Base-by-base conservation (phyloP, 2,113 vertebrate genomes). In the Phycodurus eques region DNA sequence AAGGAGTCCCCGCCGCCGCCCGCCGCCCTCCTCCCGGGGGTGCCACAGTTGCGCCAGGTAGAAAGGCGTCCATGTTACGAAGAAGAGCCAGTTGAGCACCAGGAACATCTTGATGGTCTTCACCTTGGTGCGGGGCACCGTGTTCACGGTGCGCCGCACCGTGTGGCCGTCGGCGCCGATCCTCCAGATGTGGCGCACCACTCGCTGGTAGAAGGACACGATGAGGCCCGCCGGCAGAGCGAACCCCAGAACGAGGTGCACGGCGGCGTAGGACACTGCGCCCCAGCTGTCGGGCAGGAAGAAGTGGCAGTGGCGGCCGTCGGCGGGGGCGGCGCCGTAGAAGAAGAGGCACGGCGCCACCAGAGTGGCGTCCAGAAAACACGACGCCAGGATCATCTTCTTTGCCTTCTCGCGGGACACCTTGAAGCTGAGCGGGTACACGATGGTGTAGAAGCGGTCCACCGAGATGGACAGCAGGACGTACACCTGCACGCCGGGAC, bases 71-170 rank as follows among this genome's bases (percentile, higher is more conserved):
- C 95, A 98, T 53, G 94, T 95, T 42, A 96, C 80, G 39, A 97
- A 89, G 75, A 98, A 99, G 8, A 96, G 71, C 0, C 80, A 83
- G 67, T 96, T 99, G 51, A 99, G 88, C 85, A 94, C 92, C 33
- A 99, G 92, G 80, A 98, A 96, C 96, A 98, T 98, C 90, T 98
- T 97, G 80, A 98, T 93, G 5, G 97, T 97, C 89, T 96, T 98
- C 74, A 98, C 97, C 88, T 99, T 99, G 70, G 95, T 94, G 90
- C 96, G 94, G 0, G 97, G 96, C 15, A 99, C 97, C 0, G 94
- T 94, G 77, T 98, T 99, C 89, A 91, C 96, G 0, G 96, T 98
- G 73, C 97, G 91, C 49, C 96, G 93, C 70, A 99, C 94, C 0
- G 94, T 92, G 74, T 92, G 94, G 5, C 96, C 93, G 0, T 96